Evolutionary conservation across 2,797 vertebrate species (phyloP).

Genomic region (Sorex maritimensis): DNA sequence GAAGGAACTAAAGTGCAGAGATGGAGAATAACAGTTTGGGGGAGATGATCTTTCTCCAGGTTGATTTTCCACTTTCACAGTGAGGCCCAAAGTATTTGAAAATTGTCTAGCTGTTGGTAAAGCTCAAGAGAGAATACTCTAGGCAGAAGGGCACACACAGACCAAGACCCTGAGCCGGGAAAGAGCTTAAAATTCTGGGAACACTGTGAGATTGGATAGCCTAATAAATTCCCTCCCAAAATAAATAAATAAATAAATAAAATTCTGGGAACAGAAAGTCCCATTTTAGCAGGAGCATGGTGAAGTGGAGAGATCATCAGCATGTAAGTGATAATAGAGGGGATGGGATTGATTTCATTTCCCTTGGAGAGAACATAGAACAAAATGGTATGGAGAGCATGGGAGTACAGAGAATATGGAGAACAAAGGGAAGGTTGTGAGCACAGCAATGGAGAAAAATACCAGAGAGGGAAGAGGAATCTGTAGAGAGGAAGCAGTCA

Average conservation of each 20-base stretch:
- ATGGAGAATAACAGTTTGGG: conserved; percentile 23
- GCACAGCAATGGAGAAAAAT: no score
- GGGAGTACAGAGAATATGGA: no score
- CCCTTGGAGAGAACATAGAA: neutral
- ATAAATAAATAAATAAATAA: neutral
- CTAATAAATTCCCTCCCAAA: no score
- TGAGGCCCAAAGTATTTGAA: conserved; percentile 5
- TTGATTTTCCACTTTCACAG: conserved; percentile 19
- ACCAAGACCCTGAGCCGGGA: neutral
- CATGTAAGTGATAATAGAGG: neutral
- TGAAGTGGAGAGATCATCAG: neutral
- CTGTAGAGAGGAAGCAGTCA: no score
- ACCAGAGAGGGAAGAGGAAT: no score
- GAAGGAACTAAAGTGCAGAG: neutral
- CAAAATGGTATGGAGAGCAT: no score
- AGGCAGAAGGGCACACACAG: neutral
- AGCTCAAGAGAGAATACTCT: neutral
- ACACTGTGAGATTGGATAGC: no score
- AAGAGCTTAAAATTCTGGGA: conserved; percentile 3
- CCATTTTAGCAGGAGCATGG: neutral
- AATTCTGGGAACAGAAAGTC: conserved; percentile 1
- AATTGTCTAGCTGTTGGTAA: neutral
- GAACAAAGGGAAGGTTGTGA: no score
- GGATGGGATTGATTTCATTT: conserved; percentile 28
- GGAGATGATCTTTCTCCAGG: neutral